A percentile compares a stretch with the other conserved stretches of the same genome.
Evolutionary conservation across 2,113 vertebrate genomes (phyloP).

Genomic region (Lophura nycthemera): DNA sequence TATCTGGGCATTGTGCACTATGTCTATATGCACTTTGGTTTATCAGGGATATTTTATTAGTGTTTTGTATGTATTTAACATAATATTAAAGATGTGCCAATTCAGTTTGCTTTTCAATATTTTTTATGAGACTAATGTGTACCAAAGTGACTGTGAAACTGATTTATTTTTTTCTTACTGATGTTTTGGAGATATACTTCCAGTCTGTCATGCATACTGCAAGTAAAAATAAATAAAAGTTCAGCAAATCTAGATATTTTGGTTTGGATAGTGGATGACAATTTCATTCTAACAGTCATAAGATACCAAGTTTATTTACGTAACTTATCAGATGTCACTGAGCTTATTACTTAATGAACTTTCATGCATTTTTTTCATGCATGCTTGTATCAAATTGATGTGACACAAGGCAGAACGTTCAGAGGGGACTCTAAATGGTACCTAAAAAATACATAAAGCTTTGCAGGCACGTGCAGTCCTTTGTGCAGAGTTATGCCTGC

Average conservation of each 20-base stretch:
- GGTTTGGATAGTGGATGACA: slow-evolving; percentile 44
- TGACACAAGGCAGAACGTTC: background rate
- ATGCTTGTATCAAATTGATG: background rate
- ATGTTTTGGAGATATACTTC: slow-evolving; percentile 80
- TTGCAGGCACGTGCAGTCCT: background rate
- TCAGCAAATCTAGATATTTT: slow-evolving; percentile 72
- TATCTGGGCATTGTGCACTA: slow-evolving; percentile 93
- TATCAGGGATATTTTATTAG: slow-evolving; percentile 99
- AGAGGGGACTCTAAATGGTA: background rate
- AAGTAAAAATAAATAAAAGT: slow-evolving; percentile 86
- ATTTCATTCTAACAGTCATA: slow-evolving; percentile 24
- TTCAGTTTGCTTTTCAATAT: slow-evolving; percentile 83
- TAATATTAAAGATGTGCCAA: slow-evolving; percentile 92
- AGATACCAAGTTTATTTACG: background rate
- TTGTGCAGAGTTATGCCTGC: background rate
- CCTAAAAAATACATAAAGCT: background rate
- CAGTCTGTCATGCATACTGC: slow-evolving; percentile 93
- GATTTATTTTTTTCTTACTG: slow-evolving; percentile 92
- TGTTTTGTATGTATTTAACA: slow-evolving; percentile 99
- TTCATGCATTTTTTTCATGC: background rate
- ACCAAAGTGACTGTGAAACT: slow-evolving; percentile 99
- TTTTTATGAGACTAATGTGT: slow-evolving; percentile 89
- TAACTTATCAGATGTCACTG: slow-evolving; percentile 1
- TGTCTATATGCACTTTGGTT: slow-evolving; percentile 99
- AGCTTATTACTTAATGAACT: background rate